Evolutionary conservation across 1,140 invertebrate genomes (phyloP), one percentile per base, ranked within the genome.

Genomic region (Colletes gigas): DNA sequence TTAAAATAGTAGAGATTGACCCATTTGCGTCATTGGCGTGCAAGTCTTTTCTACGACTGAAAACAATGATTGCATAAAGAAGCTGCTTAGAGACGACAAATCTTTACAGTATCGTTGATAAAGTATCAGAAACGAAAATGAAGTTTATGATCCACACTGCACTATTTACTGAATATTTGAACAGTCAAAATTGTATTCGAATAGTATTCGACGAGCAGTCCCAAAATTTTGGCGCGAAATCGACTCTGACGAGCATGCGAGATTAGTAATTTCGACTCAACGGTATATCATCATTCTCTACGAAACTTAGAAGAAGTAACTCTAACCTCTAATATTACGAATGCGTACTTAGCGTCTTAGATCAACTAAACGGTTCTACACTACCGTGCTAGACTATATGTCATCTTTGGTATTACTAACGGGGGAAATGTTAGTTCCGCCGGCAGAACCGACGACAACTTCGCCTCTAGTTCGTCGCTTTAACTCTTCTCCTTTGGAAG

Each of bases 401-500:
- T 88, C 85, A 83, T 90, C 89, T 90, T 90, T 90, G 89, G 89
- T 90, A 90, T 88, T 88, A 84, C 82, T 80, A 85, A 86, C 78
- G 74, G 78, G 77, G 78, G 77, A 66, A 85, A 78, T 78, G 70
- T 72, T 84, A 70, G 69, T 74, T 86, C 78, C 84, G 89, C 72
- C 73, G 81, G 86, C 68, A 82, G 81, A 84, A 77, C 59, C 81
- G 66, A 81, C 69, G 55, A 89, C 73, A 63, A 55, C 47, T 47
- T 76, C 59, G 19, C 57, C 52, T 14, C 50, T 72, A 66, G 44
- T 70, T 19, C 52, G 55, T 62, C 57, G 62, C 41, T 39, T 19
- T 50, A 44, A 41, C 21, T 55, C 17, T 74, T 73, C 72, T 60
- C 39, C 55, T 81, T 57, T 60, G 60, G 30, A 52, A 52, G 62